Conservation (phyloP, 2,888 invertebrate species). For the Chelonus formosanus region DNA sequence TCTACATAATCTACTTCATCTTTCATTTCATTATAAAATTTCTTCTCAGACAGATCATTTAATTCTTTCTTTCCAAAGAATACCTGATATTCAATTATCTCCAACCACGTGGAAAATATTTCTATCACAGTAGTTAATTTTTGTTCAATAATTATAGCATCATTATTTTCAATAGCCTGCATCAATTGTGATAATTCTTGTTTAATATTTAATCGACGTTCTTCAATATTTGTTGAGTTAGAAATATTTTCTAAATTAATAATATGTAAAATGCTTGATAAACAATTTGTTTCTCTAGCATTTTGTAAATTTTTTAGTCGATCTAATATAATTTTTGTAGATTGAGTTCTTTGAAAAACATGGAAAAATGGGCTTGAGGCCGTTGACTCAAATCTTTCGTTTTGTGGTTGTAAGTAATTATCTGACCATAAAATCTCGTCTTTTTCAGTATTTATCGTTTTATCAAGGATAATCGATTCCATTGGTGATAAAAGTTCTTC, state of each 20-base stretch:
- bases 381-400: too few species aligned
- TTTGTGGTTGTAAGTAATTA: too few species aligned
- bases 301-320: slow-evolving; percentile 69
- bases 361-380: slow-evolving; percentile 45
- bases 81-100: slow-evolving; percentile 84
- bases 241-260: slow-evolving; percentile 70
- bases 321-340: slow-evolving; percentile 67
- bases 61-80: slow-evolving; percentile 66
- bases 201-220: slow-evolving; percentile 70
- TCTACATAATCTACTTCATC: slow-evolving; percentile 75
- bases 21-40: slow-evolving; percentile 69
- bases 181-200: slow-evolving; percentile 70
- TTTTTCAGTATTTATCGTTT: too few species aligned
- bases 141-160: slow-evolving; percentile 71
- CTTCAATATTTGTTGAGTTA: slow-evolving; percentile 67
- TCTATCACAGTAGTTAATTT: slow-evolving; percentile 80
- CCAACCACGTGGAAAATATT: slow-evolving; percentile 84
- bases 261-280: slow-evolving; percentile 72
- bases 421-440: too few species aligned
- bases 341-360: slow-evolving; percentile 67
- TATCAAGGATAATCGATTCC: slow-evolving; percentile 42
- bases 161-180: slow-evolving; percentile 70
- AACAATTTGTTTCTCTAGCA: slow-evolving; percentile 67
- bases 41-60: slow-evolving; percentile 48
- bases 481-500: slow-evolving; percentile 51